Percentiles rank a stretch among this genome's conserved stretches.
Evolutionary conservation across 2,797 vertebrate species (phyloP).

Genomic region (Crotalus adamanteus): DNA sequence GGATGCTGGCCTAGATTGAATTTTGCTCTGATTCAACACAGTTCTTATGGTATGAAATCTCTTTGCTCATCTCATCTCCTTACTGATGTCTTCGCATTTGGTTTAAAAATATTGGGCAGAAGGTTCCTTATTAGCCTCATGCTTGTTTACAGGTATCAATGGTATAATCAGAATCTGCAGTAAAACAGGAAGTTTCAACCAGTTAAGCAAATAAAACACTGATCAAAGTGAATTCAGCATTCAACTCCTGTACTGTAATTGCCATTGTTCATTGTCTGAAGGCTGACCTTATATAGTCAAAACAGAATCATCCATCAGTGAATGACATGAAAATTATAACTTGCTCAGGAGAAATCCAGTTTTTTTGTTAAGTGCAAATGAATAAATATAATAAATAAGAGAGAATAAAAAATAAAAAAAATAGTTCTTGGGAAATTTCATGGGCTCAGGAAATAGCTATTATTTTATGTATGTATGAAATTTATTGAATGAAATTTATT

Average conservation of each 20-base stretch:
- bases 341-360: background rate
- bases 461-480: background rate
- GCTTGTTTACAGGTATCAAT: background rate
- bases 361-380: background rate
- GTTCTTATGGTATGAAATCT: background rate
- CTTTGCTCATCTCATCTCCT: background rate
- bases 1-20: background rate
- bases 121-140: background rate
- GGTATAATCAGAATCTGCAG: background rate
- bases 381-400: background rate
- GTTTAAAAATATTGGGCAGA: background rate
- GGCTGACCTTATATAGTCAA: background rate
- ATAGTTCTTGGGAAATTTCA: background rate
- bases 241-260: background rate
- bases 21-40: background rate
- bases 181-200: background rate
- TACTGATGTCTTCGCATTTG: background rate
- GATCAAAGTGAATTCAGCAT: background rate
- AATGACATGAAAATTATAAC: background rate
- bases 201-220: background rate
- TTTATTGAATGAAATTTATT: background rate
- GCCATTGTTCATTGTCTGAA: background rate
- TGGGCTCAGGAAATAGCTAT: background rate
- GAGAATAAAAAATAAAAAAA: background rate
- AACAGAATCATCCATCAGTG: background rate